Evolutionary conservation across 2,888 invertebrate genomes (phyloP), one percentile per base, ranked within the genome.

Genomic region (Drosophila pullipes): DNA sequence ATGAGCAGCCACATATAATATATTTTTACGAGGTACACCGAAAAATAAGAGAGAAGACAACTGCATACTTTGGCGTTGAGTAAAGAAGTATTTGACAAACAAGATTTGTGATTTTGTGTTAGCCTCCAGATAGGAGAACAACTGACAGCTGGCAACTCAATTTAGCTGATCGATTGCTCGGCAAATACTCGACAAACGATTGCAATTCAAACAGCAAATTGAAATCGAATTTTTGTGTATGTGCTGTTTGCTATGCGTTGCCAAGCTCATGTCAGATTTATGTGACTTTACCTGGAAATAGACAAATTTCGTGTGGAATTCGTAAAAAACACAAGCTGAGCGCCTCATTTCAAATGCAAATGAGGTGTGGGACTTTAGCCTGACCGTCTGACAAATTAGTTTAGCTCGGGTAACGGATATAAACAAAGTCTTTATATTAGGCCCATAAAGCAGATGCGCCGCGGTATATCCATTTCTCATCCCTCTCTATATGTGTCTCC

Each of bases 261-360:
- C 85, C 55, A 83, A 76, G 59, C 55, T 35, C 22, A 64, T 53
- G 55, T 49, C 55, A 69, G 63, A 81, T 55, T 67, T 66, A 67
- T 81, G 69, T 52, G 63, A 77, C 73, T 69, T 62, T 37, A 59
- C 57, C 69, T 33, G 61, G n/a, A 16, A 58, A 62, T 68, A 81
- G 55, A 65, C 57, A 68, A 75, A 62, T 69, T 85, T 71, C 66
- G 66, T 74, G 69, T 74, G 68, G 58, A 74, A 44, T 72, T 69
- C 70, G 86, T 90, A 76, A 78, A 90, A 89, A 78, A 79, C 74
- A 73, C 83, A 89, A 81, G 76, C 76, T 89, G 69, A n/a, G 70
- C 69, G 59, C 66, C 55, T 88, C 83, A 90, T 87, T 88, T 90
- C 67, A 88, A 91, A 87, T 87, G 86, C 86, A 91, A 91, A 91